Evolutionary conservation across 2,797 vertebrate species (phyloP).

Genomic region (Eleutherodactylus coqui): DNA sequence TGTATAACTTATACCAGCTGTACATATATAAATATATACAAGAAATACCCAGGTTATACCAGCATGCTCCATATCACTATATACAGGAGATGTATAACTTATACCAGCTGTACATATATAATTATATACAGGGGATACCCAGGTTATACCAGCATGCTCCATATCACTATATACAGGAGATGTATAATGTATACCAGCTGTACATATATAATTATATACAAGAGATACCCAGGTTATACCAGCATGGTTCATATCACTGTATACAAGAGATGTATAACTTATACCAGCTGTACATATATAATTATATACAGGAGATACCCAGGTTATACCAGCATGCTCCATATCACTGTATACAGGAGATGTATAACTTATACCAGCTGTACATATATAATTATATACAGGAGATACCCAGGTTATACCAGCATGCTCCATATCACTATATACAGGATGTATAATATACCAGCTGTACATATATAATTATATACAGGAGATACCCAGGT

Average conservation of each 20-base stretch:
- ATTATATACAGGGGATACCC: background rate
- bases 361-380: too few species aligned
- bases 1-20: too few species aligned
- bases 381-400: too few species aligned
- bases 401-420: too few species aligned
- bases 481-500: too few species aligned
- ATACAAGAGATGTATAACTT: background rate
- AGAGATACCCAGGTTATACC: background rate
- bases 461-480: too few species aligned
- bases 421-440: too few species aligned
- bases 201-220: background rate
- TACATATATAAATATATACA: background rate
- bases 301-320: background rate
- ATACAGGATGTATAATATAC: too few species aligned
- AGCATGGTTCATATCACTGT: background rate
- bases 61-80: background rate
- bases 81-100: background rate
- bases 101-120: background rate
- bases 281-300: background rate
- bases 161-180: background rate
- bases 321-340: background rate
- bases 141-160: background rate
- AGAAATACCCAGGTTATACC: background rate
- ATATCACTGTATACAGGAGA: background rate
- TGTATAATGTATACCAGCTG: too few species aligned